These are phyloP conservation scores for Phallusia fumigata DNA, from an alignment of 23 tunicate genomes.

Conservation along the genomic window DNA sequence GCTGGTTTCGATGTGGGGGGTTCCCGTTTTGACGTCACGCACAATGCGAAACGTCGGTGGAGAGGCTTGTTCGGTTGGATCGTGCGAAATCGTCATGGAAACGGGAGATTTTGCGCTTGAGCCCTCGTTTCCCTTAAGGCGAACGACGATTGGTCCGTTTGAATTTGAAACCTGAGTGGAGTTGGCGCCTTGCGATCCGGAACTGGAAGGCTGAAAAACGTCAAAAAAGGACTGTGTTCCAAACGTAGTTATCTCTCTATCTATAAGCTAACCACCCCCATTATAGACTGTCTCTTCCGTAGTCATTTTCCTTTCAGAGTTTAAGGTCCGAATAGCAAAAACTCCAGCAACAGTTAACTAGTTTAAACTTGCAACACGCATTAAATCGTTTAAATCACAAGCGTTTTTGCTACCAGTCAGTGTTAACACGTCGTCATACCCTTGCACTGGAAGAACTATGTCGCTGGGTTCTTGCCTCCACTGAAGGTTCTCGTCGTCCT, in stretches of 20 bases:
- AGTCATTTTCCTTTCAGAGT: too few species aligned
- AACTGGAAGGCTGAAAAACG: background rate
- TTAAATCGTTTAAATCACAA: too few species aligned
- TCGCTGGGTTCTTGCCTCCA: background rate
- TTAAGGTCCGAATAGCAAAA: too few species aligned
- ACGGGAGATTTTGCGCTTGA: slow-evolving; percentile 4
- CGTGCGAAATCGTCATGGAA: slow-evolving; percentile 41
- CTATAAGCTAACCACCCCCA: too few species aligned
- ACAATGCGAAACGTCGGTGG: slow-evolving; percentile 26
- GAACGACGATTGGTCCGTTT: slow-evolving; percentile 28
- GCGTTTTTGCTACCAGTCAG: too few species aligned
- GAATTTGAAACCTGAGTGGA: background rate
- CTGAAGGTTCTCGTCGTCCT: background rate
- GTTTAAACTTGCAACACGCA: too few species aligned
- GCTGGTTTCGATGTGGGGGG: slow-evolving; percentile 33
- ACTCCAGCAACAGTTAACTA: too few species aligned
- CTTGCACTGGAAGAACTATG: background rate
- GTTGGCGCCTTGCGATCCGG: background rate
- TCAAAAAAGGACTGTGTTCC: too few species aligned
- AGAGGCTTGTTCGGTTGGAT: slow-evolving; percentile 11
- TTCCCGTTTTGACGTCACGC: slow-evolving; percentile 31
- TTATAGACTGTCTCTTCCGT: too few species aligned
- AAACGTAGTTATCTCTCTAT: too few species aligned
- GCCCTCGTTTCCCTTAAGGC: slow-evolving; percentile 4
- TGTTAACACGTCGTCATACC: too few species aligned